phyloP scores from a whole-genome alignment of 2,113 vertebrate genomes.

The Polypterus senegalus region DNA sequence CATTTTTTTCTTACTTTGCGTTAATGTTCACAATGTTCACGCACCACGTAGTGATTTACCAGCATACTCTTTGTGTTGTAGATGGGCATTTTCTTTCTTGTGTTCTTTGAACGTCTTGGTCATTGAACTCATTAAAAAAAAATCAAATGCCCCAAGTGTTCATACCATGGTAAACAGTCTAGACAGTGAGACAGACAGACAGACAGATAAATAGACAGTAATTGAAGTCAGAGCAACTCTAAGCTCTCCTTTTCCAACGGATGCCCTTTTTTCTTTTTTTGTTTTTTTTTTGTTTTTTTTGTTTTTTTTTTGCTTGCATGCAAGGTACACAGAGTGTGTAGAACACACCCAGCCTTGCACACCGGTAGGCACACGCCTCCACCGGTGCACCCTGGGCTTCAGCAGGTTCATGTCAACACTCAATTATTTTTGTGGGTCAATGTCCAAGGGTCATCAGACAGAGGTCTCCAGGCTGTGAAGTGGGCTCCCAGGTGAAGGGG shows the following conservation, averaged over 20 bases:
- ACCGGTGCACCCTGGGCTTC: neutral
- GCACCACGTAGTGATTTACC: no score
- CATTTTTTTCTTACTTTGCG: no score
- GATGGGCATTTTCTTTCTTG: no score
- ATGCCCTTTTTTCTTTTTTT: neutral
- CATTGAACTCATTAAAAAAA: no score
- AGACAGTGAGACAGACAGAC: neutral
- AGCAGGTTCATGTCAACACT: neutral
- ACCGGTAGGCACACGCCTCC: neutral
- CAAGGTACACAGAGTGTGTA: no score
- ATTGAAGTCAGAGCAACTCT: neutral
- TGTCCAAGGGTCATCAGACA: constrained; percentile 44
- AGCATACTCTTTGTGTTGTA: no score
- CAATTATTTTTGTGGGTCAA: constrained; percentile 2
- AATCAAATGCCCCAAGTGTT: no score
- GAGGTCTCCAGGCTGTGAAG: constrained; percentile 57
- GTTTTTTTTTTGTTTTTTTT: neutral
- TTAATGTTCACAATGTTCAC: no score
- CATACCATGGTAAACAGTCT: no score
- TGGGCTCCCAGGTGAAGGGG: constrained; percentile 37
- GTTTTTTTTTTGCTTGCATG: neutral
- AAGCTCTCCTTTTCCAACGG: neutral
- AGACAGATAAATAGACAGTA: neutral
- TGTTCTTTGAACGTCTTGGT: no score
- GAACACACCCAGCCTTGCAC: neutral